A percentile compares a stretch with the other conserved stretches of the same genome.
Evolutionary conservation across 2,797 vertebrate species (phyloP).

Genomic region (Lindbergichthys nudifrons): DNA sequence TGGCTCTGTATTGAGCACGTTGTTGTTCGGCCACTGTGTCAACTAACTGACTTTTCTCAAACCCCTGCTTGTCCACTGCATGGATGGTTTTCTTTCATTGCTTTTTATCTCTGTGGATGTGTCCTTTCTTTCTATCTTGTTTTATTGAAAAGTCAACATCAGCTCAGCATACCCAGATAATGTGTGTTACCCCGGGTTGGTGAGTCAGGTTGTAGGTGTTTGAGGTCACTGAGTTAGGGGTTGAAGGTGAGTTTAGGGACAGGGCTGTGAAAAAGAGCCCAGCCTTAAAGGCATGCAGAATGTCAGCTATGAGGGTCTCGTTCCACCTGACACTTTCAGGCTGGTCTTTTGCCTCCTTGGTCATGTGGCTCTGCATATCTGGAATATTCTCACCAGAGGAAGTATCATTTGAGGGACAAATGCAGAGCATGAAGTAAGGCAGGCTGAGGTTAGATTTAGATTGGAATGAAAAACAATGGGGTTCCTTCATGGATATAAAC

Average conservation of each 20-base stretch:
- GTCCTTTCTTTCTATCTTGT: background rate
- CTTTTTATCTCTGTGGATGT: background rate
- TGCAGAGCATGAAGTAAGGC: background rate
- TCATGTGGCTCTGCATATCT: constrained; percentile 16
- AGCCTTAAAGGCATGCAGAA: constrained; percentile 37
- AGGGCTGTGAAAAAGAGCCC: constrained; percentile 12
- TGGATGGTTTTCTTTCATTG: background rate
- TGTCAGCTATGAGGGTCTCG: constrained; percentile 32
- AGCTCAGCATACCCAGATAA: background rate
- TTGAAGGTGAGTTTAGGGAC: constrained; percentile 51
- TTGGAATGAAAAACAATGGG: background rate
- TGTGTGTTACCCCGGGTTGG: background rate
- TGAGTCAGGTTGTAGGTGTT: constrained; percentile 25
- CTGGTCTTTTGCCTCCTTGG: background rate
- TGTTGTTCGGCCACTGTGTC: background rate
- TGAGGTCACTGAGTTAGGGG: constrained; percentile 25
- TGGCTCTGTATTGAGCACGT: background rate
- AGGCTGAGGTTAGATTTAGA: background rate
- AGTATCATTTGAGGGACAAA: background rate
- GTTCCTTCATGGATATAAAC: background rate
- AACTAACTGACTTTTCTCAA: background rate
- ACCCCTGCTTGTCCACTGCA: background rate
- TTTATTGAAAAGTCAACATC: background rate
- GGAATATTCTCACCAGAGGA: constrained; percentile 6
- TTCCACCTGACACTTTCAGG: constrained; percentile 34